Evolutionary conservation across 1,140 invertebrate genomes (phyloP), one percentile per base, ranked within the genome.

Genomic region (Drosophila quadrilineata): DNA sequence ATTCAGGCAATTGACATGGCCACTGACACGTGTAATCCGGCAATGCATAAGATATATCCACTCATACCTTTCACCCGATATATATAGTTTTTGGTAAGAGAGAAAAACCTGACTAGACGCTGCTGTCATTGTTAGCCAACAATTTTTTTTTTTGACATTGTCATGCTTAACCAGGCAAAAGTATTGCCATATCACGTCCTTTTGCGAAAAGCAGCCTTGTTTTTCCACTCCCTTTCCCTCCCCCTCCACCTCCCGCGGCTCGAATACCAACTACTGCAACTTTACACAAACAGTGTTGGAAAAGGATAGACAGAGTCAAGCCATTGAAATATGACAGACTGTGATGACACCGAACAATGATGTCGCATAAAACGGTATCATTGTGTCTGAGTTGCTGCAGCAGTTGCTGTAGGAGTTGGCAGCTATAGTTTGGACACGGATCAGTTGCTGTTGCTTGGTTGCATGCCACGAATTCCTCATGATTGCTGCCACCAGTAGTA

Each of bases 1-100:
- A 73, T 79, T 77, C 74, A 64, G 53, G 57, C 74, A 84, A 74
- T 84, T 84, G 79, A 84, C 77, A 79, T 74, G 79, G 64, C 65
- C 79, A 74, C 52, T 63, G 79, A 85, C 79, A 85, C 77, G 79
- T 85, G 77, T 84, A 74, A 82, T 72, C 68, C 59, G 63, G 22
- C 29, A 24, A 41, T 59, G 35, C 43, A 54, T 56, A 43, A 26
- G 54, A 48, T 45, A 17, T 46, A 50, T 35, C 33, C 19, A 4
- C 21, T 28, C 3, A 46, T 28, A 35, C 8, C 16, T 45, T n/a
- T n/a, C n/a, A n/a, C n/a, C n/a, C n/a, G n/a, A 9, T 29, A 26
- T 6, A 38, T 17, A 24, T 57, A 17, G 45, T 26, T 12, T 52
- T 24, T 0, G 3, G 28, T 12, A 49, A 60, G 19, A 53, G 36